Evolutionary conservation across 2,888 invertebrate genomes (phyloP).

Genomic region (Antheraea yamamai): DNA sequence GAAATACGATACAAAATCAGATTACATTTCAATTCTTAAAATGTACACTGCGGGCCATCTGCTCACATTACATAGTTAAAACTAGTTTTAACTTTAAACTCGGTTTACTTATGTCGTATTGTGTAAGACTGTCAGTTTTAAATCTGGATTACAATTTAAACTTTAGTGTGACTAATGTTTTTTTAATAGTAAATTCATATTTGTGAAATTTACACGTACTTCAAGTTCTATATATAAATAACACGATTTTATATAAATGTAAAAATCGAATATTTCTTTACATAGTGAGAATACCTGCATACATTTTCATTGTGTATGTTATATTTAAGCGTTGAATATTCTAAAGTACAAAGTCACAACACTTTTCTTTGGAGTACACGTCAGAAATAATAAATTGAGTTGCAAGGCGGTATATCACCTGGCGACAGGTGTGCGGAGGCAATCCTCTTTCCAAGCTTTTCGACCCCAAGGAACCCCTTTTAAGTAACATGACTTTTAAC

Average conservation of each 20-base stretch:
- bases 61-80: too few relatives aligned
- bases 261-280: background rate
- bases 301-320: background rate
- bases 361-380: slow-evolving; percentile 12
- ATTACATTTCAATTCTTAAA: too few relatives aligned
- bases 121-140: too few relatives aligned
- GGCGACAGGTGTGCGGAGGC: slow-evolving; percentile 71
- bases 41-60: too few relatives aligned
- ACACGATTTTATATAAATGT: background rate
- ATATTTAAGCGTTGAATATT: slow-evolving; percentile 11
- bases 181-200: background rate
- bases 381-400: slow-evolving; percentile 51
- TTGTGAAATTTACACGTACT: background rate
- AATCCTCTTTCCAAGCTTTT: slow-evolving; percentile 72
- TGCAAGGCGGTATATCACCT: slow-evolving; percentile 52
- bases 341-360: slow-evolving; percentile 9
- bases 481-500: slow-evolving; percentile 82
- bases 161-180: background rate
- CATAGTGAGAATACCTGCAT: background rate
- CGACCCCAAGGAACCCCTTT: slow-evolving; percentile 75
- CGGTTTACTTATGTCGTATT: too few relatives aligned
- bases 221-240: background rate
- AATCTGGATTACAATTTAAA: too few relatives aligned
- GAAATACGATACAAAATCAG: too few relatives aligned
- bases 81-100: too few relatives aligned